Evolutionary conservation across 2,888 invertebrate species (phyloP).

Genomic region (Baronia brevicornis): DNA sequence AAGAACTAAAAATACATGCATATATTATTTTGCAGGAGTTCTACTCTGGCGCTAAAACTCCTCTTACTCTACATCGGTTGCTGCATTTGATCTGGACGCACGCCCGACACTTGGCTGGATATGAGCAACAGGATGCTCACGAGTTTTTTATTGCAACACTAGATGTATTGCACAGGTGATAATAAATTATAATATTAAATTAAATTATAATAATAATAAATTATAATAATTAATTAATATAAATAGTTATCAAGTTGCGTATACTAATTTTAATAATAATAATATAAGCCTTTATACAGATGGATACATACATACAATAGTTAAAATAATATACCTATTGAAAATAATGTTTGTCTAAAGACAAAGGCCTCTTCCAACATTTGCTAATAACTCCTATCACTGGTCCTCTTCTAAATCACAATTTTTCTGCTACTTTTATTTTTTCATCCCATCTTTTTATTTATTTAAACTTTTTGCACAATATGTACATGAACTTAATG

Average conservation of each 20-base stretch:
- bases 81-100: conserved; percentile 98
- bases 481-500: too few relatives aligned
- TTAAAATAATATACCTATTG: too few relatives aligned
- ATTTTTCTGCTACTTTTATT: too few relatives aligned
- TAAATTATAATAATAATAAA: neutral
- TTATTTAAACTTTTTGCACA: too few relatives aligned
- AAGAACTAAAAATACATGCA: neutral
- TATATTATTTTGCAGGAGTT: conserved; percentile 79
- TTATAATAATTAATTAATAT: neutral
- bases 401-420: too few relatives aligned
- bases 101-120: conserved; percentile 93
- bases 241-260: neutral
- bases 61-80: conserved; percentile 91
- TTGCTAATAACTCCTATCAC: too few relatives aligned
- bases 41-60: conserved; percentile 92
- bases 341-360: too few relatives aligned
- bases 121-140: conserved; percentile 98
- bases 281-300: too few relatives aligned
- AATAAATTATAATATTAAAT: neutral
- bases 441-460: too few relatives aligned
- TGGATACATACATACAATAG: too few relatives aligned
- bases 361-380: too few relatives aligned
- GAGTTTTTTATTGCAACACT: conserved; percentile 98
- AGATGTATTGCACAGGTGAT: conserved; percentile 88
- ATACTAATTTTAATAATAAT: conserved; percentile 1